phyloP scores from a whole-genome alignment of 2,797 vertebrate genomes.

The Channallabes apus region DNA sequence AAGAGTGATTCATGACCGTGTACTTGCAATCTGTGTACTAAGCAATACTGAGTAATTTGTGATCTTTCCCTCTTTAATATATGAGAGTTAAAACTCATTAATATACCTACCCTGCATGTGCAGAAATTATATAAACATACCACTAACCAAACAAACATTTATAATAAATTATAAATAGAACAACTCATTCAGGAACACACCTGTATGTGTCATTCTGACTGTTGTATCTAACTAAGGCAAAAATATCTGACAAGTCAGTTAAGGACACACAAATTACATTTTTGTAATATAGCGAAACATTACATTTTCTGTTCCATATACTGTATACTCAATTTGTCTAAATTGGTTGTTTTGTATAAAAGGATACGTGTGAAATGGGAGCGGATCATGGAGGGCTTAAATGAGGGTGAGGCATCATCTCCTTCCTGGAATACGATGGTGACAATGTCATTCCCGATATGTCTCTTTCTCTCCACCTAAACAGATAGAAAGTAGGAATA shows the following conservation, averaged over 20 bases:
- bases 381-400: constrained; percentile 98
- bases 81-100: neutral
- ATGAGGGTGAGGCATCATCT: constrained; percentile 89
- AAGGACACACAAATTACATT: constrained; percentile 55
- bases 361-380: constrained; percentile 99
- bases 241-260: constrained; percentile 85
- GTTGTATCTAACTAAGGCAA: constrained; percentile 98
- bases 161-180: neutral
- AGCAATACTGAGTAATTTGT: neutral
- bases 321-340: neutral
- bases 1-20: neutral
- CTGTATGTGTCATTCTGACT: constrained; percentile 95
- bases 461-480: constrained; percentile 96
- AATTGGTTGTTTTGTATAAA: constrained; percentile 28
- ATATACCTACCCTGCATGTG: neutral
- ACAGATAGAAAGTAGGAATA: neutral
- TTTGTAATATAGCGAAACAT: neutral
- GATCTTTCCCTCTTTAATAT: neutral
- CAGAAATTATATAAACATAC: neutral
- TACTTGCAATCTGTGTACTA: neutral
- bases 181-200: constrained; percentile 63
- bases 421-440: constrained; percentile 98
- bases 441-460: constrained; percentile 98
- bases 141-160: neutral
- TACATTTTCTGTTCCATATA: neutral